Percentiles rank a stretch among this genome's conserved stretches.
phyloP scores from a whole-genome alignment of 2,888 invertebrate species.

The Polymixis lichenea region DNA sequence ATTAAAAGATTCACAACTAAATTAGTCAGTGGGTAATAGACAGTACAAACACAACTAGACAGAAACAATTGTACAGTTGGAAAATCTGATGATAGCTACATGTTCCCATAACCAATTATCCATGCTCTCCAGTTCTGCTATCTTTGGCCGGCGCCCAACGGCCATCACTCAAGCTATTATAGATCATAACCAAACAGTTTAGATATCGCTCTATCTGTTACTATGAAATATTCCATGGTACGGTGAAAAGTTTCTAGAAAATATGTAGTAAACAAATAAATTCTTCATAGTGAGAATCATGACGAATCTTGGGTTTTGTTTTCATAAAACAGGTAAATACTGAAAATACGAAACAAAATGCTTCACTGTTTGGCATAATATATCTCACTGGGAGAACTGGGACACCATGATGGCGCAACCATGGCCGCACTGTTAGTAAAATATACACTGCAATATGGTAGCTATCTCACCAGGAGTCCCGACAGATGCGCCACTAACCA shows the following conservation, averaged over 20 bases:
- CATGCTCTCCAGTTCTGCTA: conserved; percentile 18
- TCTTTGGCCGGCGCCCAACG: conserved; percentile 55
- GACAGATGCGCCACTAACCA: no score
- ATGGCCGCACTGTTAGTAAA: no score
- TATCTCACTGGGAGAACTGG: no score
- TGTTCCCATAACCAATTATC: conserved; percentile 13
- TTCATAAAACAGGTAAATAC: not conserved
- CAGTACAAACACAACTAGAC: not conserved
- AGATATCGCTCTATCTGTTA: conserved; percentile 28
- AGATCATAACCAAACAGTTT: conserved; percentile 60
- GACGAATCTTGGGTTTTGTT: not conserved
- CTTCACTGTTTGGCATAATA: no score
- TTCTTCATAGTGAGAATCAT: not conserved
- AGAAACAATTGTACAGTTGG: not conserved
- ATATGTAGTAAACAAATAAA: conserved; percentile 42
- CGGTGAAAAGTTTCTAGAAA: not conserved
- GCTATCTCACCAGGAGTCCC: no score
- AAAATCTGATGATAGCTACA: conserved; percentile 5
- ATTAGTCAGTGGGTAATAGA: not conserved
- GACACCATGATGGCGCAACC: no score
- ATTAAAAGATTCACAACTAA: not conserved
- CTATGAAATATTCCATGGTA: not conserved
- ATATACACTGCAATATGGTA: no score
- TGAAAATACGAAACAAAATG: not conserved
- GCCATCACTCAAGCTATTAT: conserved; percentile 58